Evolutionary conservation across 2,113 vertebrate species (phyloP).

Genomic region (Scomber japonicus): DNA sequence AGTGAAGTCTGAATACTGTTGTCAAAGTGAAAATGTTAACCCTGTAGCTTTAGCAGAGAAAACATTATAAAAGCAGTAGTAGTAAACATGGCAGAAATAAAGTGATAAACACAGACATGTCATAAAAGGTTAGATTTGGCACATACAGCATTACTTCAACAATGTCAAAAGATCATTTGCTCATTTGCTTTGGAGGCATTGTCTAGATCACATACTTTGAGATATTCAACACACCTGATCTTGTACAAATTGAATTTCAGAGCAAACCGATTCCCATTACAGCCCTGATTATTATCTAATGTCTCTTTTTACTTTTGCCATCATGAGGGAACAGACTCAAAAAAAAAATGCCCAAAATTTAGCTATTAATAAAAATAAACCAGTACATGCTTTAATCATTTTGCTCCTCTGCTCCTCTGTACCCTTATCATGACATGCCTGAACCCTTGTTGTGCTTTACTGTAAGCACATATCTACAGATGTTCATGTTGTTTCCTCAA

Average conservation of each 20-base stretch:
- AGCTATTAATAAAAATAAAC: constrained; percentile 13
- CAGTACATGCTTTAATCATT: constrained; percentile 26
- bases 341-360: constrained; percentile 13
- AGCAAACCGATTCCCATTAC: constrained; percentile 19
- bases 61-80: constrained; percentile 39
- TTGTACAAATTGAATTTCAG: neutral
- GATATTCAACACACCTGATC: constrained; percentile 11
- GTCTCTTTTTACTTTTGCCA: constrained; percentile 27
- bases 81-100: constrained; percentile 30
- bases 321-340: constrained; percentile 4
- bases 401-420: neutral
- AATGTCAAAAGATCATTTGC: constrained; percentile 15
- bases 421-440: constrained; percentile 45
- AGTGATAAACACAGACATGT: constrained; percentile 5
- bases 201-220: neutral
- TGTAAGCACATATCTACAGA: constrained; percentile 41
- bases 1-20: constrained; percentile 51
- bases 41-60: constrained; percentile 1
- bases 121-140: constrained; percentile 55
- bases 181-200: constrained; percentile 14
- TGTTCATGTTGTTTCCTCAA: constrained; percentile 55
- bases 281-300: constrained; percentile 14
- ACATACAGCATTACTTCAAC: constrained; percentile 38
- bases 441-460: constrained; percentile 22
- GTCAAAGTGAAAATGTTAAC: constrained; percentile 21